These are phyloP conservation scores for Microctonus aethiopoides DNA, from an alignment of 2,888 invertebrate genomes.

Conservation along the genomic window DNA sequence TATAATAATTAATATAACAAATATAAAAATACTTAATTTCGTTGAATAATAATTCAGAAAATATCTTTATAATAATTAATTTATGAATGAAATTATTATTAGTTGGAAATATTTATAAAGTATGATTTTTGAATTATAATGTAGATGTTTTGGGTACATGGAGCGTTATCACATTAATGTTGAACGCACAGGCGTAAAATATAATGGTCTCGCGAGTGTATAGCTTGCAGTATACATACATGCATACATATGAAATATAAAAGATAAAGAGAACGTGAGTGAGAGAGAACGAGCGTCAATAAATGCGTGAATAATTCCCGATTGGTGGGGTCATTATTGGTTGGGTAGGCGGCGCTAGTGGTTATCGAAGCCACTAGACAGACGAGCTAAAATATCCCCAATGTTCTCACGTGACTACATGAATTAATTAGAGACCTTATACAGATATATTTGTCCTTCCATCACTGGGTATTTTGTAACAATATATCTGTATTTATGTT, in stretches of 20 bases:
- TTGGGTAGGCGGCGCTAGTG: conserved; percentile 31
- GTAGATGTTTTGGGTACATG: not conserved
- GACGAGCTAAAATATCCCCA: conserved; percentile 27
- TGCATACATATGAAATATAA: not conserved
- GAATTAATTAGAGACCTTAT: conserved; percentile 26
- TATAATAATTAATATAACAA: no score
- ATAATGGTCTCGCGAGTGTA: conserved; percentile 18
- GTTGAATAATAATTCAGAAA: no score
- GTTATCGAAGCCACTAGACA: conserved; percentile 26
- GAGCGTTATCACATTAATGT: conserved; percentile 30
- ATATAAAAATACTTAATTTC: no score
- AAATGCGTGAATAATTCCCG: conserved; percentile 58
- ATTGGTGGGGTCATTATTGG: conserved; percentile 50
- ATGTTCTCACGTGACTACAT: conserved; percentile 29
- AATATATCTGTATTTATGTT: not conserved
- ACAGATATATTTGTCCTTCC: no score
- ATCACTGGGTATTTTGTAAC: no score
- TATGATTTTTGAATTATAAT: not conserved
- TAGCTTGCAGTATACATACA: not conserved
- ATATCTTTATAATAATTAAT: no score
- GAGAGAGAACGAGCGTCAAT: conserved; percentile 43
- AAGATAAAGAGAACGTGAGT: conserved; percentile 1
- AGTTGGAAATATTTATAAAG: not conserved
- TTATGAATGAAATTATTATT: not conserved
- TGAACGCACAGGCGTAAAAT: conserved; percentile 25